phyloP scores from a whole-genome alignment of 2,888 invertebrate genomes.

The Diploptera punctata region DNA sequence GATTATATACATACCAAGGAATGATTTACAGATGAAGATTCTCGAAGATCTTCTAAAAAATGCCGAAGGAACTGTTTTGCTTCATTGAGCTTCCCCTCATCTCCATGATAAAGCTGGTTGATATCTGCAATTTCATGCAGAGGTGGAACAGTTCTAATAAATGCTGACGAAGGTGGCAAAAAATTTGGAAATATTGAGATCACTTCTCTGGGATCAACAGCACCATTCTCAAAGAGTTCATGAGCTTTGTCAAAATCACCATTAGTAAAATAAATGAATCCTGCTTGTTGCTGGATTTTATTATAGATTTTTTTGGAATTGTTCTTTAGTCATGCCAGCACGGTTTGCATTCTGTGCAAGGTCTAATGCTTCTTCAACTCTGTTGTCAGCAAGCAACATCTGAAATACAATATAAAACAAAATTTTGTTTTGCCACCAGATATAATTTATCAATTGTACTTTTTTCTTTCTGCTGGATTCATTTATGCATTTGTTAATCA shows the following conservation, averaged over 20 bases:
- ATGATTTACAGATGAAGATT: slow-evolving; percentile 11
- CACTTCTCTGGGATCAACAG: slow-evolving; percentile 57
- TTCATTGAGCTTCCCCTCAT: slow-evolving; percentile 48
- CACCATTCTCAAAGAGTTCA: slow-evolving; percentile 53
- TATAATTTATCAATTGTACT: too few species aligned
- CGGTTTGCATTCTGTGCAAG: slow-evolving; percentile 55
- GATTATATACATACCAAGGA: slow-evolving; percentile 28
- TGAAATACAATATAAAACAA: too few species aligned
- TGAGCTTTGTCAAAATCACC: slow-evolving; percentile 56
- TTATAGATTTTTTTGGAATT: slow-evolving; percentile 51
- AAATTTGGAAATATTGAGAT: slow-evolving; percentile 57
- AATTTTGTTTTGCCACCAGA: too few species aligned
- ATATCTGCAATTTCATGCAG: slow-evolving; percentile 58
- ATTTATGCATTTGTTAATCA: too few species aligned
- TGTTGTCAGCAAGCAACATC: slow-evolving; percentile 36
- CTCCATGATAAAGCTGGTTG: slow-evolving; percentile 52
- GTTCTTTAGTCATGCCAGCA: slow-evolving; percentile 52
- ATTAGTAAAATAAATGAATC: slow-evolving; percentile 57
- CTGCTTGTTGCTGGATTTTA: slow-evolving; percentile 56
- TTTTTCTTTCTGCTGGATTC: too few species aligned
- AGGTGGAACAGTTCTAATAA: slow-evolving; percentile 55
- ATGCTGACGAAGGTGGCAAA: slow-evolving; percentile 53
- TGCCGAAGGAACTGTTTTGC: slow-evolving; percentile 54
- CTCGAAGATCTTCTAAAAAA: slow-evolving; percentile 43
- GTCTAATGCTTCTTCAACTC: slow-evolving; percentile 58